phyloP scores from a whole-genome alignment of 2,888 invertebrate species.

The Tuta absoluta region DNA sequence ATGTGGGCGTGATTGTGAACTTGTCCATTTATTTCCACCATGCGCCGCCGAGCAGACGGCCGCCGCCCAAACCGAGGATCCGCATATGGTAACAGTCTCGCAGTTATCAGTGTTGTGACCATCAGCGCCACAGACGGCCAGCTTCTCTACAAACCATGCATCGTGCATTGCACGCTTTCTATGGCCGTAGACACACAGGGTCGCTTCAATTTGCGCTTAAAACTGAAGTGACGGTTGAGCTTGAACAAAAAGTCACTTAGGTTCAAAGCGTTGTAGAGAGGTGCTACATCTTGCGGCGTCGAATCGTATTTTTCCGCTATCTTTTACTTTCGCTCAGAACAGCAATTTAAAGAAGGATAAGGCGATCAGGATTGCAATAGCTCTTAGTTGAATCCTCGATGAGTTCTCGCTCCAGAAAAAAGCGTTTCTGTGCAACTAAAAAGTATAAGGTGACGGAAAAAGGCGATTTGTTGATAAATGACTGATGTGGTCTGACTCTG shows the following conservation, averaged over 20 bases:
- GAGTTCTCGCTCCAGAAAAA: too few relatives aligned
- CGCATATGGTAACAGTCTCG: constrained; percentile 90
- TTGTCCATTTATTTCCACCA: constrained; percentile 79
- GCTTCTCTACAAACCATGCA: constrained; percentile 66
- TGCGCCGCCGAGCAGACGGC: constrained; percentile 84
- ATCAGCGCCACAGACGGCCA: constrained; percentile 68
- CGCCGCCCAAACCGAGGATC: constrained; percentile 94
- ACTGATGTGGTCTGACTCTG: not conserved
- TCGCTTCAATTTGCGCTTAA: not conserved
- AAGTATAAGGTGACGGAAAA: too few relatives aligned
- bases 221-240: not conserved
- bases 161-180: constrained; percentile 75
- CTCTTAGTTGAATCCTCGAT: too few relatives aligned
- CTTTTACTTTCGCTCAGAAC: too few relatives aligned
- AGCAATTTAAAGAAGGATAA: too few relatives aligned
- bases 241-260: not conserved
- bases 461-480: not conserved
- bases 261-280: too few relatives aligned
- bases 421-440: too few relatives aligned
- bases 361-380: too few relatives aligned
- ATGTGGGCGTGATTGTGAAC: constrained; percentile 59
- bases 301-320: too few relatives aligned
- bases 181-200: constrained; percentile 46
- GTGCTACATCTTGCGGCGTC: too few relatives aligned
- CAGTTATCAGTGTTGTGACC: constrained; percentile 65